phyloP scores from a whole-genome alignment of 2,888 invertebrate species.

The Dynastes maya region DNA sequence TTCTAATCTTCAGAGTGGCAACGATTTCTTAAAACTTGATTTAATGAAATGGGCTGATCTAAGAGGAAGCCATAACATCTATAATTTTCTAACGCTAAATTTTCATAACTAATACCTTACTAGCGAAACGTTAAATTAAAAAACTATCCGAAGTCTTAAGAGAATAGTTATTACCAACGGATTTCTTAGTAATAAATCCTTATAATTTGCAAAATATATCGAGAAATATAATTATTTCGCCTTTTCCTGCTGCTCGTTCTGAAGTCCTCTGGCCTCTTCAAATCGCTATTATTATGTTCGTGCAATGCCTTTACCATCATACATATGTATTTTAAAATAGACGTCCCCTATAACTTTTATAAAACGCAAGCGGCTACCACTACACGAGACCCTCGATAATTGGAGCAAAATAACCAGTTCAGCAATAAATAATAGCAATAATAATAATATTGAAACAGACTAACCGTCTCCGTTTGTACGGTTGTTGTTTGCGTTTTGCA shows the following conservation, averaged over 20 bases:
- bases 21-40: no score
- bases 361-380: constrained; percentile 13
- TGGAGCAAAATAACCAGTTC: constrained; percentile 37
- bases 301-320: constrained; percentile 9
- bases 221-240: constrained; percentile 24
- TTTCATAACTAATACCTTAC: no score
- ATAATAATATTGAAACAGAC: constrained; percentile 32
- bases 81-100: no score
- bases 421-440: constrained; percentile 37
- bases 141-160: not conserved
- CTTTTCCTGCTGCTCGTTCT: not conserved
- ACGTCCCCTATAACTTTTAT: constrained; percentile 24
- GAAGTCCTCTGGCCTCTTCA: not conserved
- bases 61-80: no score
- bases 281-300: constrained; percentile 21
- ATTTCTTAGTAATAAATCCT: constrained; percentile 17
- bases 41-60: no score
- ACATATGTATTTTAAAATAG: constrained; percentile 27
- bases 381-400: constrained; percentile 36
- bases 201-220: constrained; percentile 1
- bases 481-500: constrained; percentile 12
- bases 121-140: no score
- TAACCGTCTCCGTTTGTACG: constrained; percentile 9
- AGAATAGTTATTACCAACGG: constrained; percentile 13
- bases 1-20: no score